Evolutionary conservation across 2,888 invertebrate species (phyloP).

Genomic region (Thymelicus sylvestris): DNA sequence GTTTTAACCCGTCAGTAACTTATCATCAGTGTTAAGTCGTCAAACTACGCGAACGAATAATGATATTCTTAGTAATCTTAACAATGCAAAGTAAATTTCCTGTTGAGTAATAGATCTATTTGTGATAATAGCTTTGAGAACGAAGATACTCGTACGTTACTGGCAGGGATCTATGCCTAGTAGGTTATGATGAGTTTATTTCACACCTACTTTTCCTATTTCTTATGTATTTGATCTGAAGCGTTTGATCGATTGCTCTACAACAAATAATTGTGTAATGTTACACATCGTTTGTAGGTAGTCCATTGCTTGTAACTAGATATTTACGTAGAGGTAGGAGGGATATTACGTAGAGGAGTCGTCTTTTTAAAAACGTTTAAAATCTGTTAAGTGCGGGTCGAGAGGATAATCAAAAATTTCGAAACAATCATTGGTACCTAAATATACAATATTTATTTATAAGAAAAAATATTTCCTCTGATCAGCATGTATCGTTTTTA

Average conservation of each 20-base stretch:
- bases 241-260: background rate
- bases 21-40: background rate
- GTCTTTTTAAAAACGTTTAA: too few species aligned
- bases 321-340: too few species aligned
- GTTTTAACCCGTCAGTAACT: background rate
- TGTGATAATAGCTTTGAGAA: background rate
- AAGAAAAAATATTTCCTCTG: too few species aligned
- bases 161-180: background rate
- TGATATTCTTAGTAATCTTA: background rate
- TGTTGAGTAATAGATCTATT: background rate
- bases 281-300: too few species aligned
- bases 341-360: too few species aligned
- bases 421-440: too few species aligned
- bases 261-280: background rate
- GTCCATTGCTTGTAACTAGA: too few species aligned
- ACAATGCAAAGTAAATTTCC: slow-evolving; percentile 1
- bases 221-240: background rate
- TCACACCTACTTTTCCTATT: slow-evolving; percentile 8
- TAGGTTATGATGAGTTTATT: slow-evolving; percentile 11
- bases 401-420: too few species aligned
- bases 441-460: too few species aligned
- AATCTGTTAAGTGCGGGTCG: too few species aligned
- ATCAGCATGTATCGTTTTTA: too few species aligned
- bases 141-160: background rate
- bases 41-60: background rate